Base-by-base conservation (phyloP, 2,888 invertebrate species). In the Dynastes maya region DNA sequence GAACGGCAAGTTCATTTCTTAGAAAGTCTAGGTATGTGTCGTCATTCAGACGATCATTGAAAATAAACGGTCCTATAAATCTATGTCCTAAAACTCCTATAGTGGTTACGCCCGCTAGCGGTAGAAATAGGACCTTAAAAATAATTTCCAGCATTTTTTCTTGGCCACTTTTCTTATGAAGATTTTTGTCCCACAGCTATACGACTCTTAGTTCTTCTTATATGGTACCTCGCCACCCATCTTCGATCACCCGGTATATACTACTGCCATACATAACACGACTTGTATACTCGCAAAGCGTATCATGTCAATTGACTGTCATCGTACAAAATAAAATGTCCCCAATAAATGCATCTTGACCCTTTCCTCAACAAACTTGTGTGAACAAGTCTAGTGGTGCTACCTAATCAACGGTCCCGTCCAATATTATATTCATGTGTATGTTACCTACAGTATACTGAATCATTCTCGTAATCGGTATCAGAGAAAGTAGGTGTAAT, bases 401-500 rank as follows among this genome's bases (percentile, higher is more conserved):
- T 58, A 55, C 32, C 64, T 53, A 76, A 51, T 63, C 67, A 63
- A 13, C 53, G 65, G 51, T 45, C 27, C 8, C 9, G 40, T 55
- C 37, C 55, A 76, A 32, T 29, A 49, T 49, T 65, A 49, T 55
- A 45, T 45, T 45, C 11, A 8, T 45, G 45, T 45, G 2, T 45
- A 11, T 11, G 45, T 45, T 37, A 45, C 11, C 45, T 45, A 45
- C 1, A 11, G 55, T 27, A 22, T 58, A 67, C 51, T 76, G 67
- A 67, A 51, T 76, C 72, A 74, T 74, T 45, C 72, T 74, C 70
- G 79, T 77, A 77, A 77, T 79, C 77, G 72, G 79, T 79, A 80
- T 79, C 67, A 78, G 82, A 82, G 83, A 83, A 83, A 83, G 83
- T 83, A 82, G 83, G 83, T 82, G 82, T 83, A 83, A 82, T 80